phyloP scores from a whole-genome alignment of 2,113 vertebrate species.

The Colaptes auratus region DNA sequence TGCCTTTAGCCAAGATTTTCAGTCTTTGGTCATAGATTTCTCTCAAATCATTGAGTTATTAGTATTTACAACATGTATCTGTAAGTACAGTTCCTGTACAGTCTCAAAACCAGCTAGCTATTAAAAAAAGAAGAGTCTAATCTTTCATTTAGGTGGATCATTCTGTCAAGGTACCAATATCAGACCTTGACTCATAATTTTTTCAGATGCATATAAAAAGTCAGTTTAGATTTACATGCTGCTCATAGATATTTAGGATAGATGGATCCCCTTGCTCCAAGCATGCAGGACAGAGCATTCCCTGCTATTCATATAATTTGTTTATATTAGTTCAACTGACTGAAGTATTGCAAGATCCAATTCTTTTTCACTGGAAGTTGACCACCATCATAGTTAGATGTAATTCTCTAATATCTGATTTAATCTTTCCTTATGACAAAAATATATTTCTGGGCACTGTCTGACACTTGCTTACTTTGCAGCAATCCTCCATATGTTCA shows the following conservation, averaged over 20 bases:
- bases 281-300: not conserved
- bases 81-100: not conserved
- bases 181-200: not conserved
- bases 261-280: too few species aligned
- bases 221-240: not conserved
- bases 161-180: not conserved
- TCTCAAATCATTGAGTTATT: not conserved
- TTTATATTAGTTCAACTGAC: not conserved
- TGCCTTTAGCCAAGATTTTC: not conserved
- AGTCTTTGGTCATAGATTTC: not conserved
- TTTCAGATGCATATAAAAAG: not conserved
- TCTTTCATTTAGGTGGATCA: not conserved
- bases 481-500: not conserved
- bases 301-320: not conserved
- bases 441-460: not conserved
- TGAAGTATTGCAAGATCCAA: not conserved
- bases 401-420: not conserved
- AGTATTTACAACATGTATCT: not conserved
- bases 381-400: not conserved
- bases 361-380: rapidly evolving
- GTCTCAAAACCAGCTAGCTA: not conserved
- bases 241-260: not conserved
- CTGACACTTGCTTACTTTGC: not conserved
- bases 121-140: not conserved
- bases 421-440: not conserved